These are phyloP conservation scores for Heliconius melpomene DNA, from an alignment of 1,140 invertebrate genomes.

Conservation along the genomic window DNA sequence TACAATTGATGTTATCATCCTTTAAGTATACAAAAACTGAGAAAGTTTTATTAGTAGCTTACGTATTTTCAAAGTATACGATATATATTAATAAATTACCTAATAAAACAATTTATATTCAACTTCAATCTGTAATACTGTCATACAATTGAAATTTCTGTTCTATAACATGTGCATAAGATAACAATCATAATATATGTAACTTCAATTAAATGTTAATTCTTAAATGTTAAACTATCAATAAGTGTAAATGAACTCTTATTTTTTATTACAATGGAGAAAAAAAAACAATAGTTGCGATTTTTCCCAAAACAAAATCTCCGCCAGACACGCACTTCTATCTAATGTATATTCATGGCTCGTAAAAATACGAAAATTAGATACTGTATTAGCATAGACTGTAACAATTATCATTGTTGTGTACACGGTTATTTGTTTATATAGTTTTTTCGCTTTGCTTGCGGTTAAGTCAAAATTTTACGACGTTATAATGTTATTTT, in stretches of 20 bases:
- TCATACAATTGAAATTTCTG: too few relatives aligned
- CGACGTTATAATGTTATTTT: background rate
- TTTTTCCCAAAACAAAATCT: slow-evolving; percentile 11
- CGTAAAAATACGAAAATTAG: slow-evolving; percentile 29
- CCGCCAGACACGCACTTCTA: background rate
- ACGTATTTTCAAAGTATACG: slow-evolving; percentile 1
- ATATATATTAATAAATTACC: background rate
- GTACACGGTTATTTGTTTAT: slow-evolving; percentile 15
- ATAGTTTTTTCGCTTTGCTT: background rate
- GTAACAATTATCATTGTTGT: slow-evolving; percentile 16
- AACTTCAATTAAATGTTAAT: too few relatives aligned
- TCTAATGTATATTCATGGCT: slow-evolving; percentile 30
- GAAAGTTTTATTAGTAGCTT: background rate
- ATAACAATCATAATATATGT: background rate
- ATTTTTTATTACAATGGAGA: background rate
- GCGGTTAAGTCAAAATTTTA: background rate
- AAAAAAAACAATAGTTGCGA: background rate
- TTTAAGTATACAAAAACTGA: background rate
- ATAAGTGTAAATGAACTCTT: background rate
- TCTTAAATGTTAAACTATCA: background rate
- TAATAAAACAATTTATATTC: too few relatives aligned
- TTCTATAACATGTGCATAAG: too few relatives aligned
- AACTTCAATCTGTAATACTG: too few relatives aligned
- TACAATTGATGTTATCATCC: background rate
- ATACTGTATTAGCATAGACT: background rate